phyloP scores from a whole-genome alignment of 53 echinoderm and acorn worm genomes.

The Paracentrotus lividus region DNA sequence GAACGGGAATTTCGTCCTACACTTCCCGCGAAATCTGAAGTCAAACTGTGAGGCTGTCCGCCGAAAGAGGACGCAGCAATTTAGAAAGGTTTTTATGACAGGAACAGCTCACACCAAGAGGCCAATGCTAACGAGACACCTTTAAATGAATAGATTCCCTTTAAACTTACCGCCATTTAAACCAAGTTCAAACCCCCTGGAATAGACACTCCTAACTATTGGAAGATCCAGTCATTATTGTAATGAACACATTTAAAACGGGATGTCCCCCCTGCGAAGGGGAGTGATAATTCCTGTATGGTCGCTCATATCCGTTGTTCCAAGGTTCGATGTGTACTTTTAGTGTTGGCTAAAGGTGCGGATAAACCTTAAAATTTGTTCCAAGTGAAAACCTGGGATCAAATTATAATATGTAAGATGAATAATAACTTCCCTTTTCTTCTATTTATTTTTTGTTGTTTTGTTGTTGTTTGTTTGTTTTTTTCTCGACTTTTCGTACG shows the following conservation, averaged over 20 bases:
- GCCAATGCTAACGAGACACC: conserved; percentile 34
- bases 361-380: too few relatives aligned
- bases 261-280: neutral
- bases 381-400: too few relatives aligned
- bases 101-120: conserved; percentile 37
- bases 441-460: too few relatives aligned
- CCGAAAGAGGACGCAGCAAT: conserved; percentile 64
- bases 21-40: neutral
- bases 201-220: neutral
- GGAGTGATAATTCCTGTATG: conserved; percentile 46
- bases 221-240: neutral
- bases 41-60: conserved; percentile 27
- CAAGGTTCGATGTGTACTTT: conserved; percentile 37
- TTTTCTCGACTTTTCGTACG: too few relatives aligned
- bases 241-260: neutral
- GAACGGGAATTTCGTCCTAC: neutral
- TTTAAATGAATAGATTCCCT: conserved; percentile 3
- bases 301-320: neutral
- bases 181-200: neutral
- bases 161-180: conserved; percentile 24
- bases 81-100: conserved; percentile 48
- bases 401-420: too few relatives aligned
- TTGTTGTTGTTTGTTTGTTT: too few relatives aligned
- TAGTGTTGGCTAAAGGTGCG: neutral
- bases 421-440: too few relatives aligned